Conservation (phyloP, 2,888 invertebrate genomes). For the Nemurella pictetii region DNA sequence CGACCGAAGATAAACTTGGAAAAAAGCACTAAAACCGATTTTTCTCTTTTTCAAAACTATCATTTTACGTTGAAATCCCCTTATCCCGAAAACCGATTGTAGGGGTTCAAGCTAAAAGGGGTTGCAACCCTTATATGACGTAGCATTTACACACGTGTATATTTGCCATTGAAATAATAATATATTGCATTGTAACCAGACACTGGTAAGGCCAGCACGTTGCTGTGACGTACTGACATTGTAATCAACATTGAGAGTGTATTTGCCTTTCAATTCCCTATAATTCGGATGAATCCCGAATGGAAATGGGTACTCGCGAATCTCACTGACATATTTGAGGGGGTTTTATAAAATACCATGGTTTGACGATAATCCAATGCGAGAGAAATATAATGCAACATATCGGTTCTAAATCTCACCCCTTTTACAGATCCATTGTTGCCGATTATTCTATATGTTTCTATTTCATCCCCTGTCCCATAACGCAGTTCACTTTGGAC, state of each 20-base stretch:
- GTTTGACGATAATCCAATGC: slow-evolving; percentile 40
- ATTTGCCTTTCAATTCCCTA: slow-evolving; percentile 20
- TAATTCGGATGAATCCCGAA: slow-evolving; percentile 1
- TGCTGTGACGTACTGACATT: not conserved
- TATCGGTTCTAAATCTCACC: slow-evolving; percentile 31
- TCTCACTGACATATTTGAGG: slow-evolving; percentile 10
- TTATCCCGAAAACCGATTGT: slow-evolving; percentile 13
- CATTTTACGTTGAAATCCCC: slow-evolving; percentile 23
- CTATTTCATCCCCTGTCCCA: slow-evolving; percentile 21
- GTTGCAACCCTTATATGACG: slow-evolving; percentile 12
- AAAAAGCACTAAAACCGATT: slow-evolving; percentile 26
- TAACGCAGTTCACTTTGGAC: not conserved
- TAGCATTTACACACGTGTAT: slow-evolving; percentile 14
- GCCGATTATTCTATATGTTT: slow-evolving; percentile 25
- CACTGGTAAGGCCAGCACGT: slow-evolving; percentile 5
- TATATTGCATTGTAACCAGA: slow-evolving; percentile 6
- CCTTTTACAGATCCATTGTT: slow-evolving; percentile 32
- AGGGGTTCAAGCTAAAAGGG: slow-evolving; percentile 13
- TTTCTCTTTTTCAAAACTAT: slow-evolving; percentile 25
- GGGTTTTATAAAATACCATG: slow-evolving; percentile 4
- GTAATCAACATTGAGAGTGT: slow-evolving; percentile 22
- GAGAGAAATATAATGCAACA: slow-evolving; percentile 40
- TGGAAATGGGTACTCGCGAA: not conserved
- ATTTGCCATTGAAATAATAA: slow-evolving; percentile 23
- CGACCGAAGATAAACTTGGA: slow-evolving; percentile 12